phyloP scores from a whole-genome alignment of 1,140 invertebrate genomes.

The Microplitis mediator region DNA sequence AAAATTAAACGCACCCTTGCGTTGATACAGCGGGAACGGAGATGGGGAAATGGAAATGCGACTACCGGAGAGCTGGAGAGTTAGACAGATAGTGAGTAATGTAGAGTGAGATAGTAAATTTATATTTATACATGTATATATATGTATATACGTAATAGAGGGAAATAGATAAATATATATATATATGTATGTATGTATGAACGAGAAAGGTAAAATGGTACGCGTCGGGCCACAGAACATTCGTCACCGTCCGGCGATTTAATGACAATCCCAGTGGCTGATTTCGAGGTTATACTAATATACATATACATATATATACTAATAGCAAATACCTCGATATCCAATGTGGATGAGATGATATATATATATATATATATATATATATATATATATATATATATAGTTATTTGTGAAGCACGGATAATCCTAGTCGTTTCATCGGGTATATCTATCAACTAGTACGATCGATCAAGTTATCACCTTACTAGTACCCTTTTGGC shows the following conservation, averaged over 20 bases:
- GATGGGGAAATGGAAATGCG: too few species aligned
- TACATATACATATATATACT: too few species aligned
- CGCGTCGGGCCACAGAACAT: constrained; percentile 14
- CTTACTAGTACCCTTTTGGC: neutral
- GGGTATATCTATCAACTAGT: constrained; percentile 2
- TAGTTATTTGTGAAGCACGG: neutral
- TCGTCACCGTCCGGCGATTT: constrained; percentile 10
- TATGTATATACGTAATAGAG: neutral
- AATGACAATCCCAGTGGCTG: constrained; percentile 14
- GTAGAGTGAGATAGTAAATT: neutral
- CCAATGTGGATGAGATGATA: neutral
- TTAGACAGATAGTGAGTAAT: neutral
- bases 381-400: neutral
- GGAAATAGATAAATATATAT: too few species aligned
- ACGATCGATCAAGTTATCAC: constrained; percentile 14
- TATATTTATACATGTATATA: neutral
- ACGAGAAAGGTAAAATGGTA: neutral
- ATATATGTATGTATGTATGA: neutral
- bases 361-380: neutral
- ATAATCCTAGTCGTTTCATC: too few species aligned
- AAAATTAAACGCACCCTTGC: constrained; percentile 13
- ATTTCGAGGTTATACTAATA: constrained; percentile 4
- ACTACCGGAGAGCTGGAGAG: too few species aligned
- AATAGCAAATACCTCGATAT: constrained; percentile 6
- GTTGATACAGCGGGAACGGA: constrained; percentile 1